Base-by-base conservation (phyloP, 2,888 invertebrate genomes). In the Hyppa rectilinea region DNA sequence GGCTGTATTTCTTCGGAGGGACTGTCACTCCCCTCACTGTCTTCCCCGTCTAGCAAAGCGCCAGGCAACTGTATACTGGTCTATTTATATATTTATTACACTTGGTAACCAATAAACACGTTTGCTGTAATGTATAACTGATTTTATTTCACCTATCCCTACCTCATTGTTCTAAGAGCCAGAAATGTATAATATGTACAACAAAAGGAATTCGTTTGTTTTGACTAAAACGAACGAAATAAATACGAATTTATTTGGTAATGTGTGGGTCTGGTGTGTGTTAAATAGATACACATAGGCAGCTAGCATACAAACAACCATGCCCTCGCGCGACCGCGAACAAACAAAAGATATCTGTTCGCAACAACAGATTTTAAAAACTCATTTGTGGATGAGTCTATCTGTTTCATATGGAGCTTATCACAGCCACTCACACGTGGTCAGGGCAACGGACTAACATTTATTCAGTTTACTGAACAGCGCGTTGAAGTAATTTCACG, bases 31-130 rank as follows among this genome's bases (percentile, higher is more conserved):
- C 40, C 34, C 40, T 66, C 71, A 71, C 71, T 63, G 70, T 71
- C 83, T 82, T 62, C 69, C 53, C 53, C 55, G 55, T 68, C 29
- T 50, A 61, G 87, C 86, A 87, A 87, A 77, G 86, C 86, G 85
- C 85, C 88, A 83, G 73, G 69, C 85, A 83, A 87, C 85, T 69
- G 45, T 79, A 78, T 81, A 86, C 83, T 87, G 71, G 83, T 84
- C 83, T 87, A 72, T 87, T 87, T 88, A 87, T 78, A 87, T 87
- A 87, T 87, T 84, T 86, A 88, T 81, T 84, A 89, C 86, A 90
- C 86, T 83, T 85, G 82, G 84, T 84, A 80, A 75, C 55, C 75
- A 90, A 88, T 90, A 91, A 91, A 91, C 87, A 91, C 87, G 66
- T 86, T 90, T 90, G 89, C 87, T 91, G 91, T 91, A 91, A 86